Evolutionary conservation across 2,113 vertebrate genomes (phyloP).

Genomic region (Thryonomys swinderianus): DNA sequence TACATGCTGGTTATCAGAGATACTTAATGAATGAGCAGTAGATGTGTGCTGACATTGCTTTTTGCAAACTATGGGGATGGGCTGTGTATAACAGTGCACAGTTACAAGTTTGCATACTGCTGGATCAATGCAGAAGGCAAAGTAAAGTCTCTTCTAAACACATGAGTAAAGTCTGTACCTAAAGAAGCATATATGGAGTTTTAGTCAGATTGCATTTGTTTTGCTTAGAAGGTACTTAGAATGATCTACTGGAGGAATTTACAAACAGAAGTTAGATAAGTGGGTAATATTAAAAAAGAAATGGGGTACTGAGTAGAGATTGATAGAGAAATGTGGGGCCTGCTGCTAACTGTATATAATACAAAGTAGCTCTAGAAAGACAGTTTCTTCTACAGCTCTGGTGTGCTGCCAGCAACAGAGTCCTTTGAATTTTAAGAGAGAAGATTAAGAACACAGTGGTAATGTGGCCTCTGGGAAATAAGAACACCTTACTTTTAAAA

Average conservation of each 20-base stretch:
- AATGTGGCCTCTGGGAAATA: not conserved
- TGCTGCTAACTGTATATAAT: not conserved
- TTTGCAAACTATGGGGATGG: not conserved
- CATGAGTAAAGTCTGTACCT: not conserved
- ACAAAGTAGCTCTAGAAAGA: conserved; percentile 38
- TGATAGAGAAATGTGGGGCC: not conserved
- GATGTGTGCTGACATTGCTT: not conserved
- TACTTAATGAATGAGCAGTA: not conserved
- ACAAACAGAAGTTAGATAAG: conserved; percentile 17
- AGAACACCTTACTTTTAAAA: not conserved
- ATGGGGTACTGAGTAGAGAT: not conserved
- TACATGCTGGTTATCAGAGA: not conserved
- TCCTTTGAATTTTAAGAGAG: conserved; percentile 44
- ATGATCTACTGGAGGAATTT: not conserved
- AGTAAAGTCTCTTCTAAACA: not conserved
- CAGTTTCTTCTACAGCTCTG: not conserved
- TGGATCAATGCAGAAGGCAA: not conserved
- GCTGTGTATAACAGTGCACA: not conserved
- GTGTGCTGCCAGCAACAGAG: conserved; percentile 3
- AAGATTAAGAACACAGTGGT: not conserved
- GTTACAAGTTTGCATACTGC: not conserved
- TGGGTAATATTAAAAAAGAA: not conserved
- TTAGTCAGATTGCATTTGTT: not conserved
- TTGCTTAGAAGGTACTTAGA: not conserved
- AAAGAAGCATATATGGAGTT: not conserved